phyloP scores from a whole-genome alignment of 2,797 vertebrate genomes.

The Lepus townsendii region DNA sequence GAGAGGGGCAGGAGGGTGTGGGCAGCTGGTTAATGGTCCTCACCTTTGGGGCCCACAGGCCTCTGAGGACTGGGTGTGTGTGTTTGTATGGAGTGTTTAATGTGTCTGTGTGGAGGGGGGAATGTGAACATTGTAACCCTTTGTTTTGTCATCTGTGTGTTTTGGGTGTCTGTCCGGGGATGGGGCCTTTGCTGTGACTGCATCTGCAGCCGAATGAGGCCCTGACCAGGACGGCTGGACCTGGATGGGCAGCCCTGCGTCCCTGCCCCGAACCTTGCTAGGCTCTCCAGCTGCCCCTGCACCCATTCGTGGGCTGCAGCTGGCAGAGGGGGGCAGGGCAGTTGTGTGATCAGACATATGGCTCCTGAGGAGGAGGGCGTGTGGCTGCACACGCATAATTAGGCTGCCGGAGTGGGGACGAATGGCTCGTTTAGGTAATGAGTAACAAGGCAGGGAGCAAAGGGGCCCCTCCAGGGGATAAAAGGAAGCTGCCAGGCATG shows the following conservation, averaged over 20 bases:
- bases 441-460: constrained; percentile 66
- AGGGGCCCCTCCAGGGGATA: constrained; percentile 53
- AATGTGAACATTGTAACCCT: constrained; percentile 33
- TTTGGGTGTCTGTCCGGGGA: neutral
- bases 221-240: neutral
- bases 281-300: constrained; percentile 8
- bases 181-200: neutral
- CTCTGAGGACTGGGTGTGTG: neutral
- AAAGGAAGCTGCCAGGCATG: neutral
- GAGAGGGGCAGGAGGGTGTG: neutral
- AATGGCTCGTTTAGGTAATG: constrained; percentile 77
- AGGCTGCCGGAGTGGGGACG: constrained; percentile 53
- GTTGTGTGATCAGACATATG: constrained; percentile 46
- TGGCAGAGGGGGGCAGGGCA: constrained; percentile 22
- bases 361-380: constrained; percentile 58
- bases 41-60: constrained; percentile 28
- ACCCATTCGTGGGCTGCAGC: neutral
- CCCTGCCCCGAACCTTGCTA: neutral
- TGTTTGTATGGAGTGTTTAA: constrained; percentile 1
- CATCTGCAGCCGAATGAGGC: neutral
- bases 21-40: constrained; percentile 32
- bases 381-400: constrained; percentile 63
- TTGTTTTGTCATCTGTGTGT: neutral
- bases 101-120: neutral
- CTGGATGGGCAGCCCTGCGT: neutral